Conservation (phyloP, 2,113 vertebrate genomes). For the Carettochelys insculpta region DNA sequence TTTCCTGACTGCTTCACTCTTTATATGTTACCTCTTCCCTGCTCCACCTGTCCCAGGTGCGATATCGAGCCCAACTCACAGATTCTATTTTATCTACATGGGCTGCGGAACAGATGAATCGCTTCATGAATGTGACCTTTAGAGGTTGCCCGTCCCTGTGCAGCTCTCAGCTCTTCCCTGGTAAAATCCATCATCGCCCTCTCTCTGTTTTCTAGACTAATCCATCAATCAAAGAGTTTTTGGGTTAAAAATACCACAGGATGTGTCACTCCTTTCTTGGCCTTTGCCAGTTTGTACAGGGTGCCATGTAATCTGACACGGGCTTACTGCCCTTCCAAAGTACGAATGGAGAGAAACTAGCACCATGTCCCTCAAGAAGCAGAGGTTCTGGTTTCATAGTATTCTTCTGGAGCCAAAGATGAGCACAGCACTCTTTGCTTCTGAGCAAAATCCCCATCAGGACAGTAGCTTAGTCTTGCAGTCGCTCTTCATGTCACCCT, state of each 20-base stretch:
- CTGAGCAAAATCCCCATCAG: conserved; percentile 48
- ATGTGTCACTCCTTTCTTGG: accelerated
- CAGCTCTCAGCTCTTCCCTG: background rate
- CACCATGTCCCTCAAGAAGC: conserved; percentile 7
- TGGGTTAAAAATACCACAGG: conserved; percentile 2
- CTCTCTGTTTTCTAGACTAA: background rate
- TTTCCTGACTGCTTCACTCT: background rate
- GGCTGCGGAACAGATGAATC: background rate
- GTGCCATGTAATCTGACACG: accelerated
- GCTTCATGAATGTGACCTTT: no score
- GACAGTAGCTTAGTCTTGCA: conserved; percentile 47
- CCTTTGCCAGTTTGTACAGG: background rate
- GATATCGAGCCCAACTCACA: background rate
- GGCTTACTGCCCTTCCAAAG: background rate
- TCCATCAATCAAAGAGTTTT: background rate
- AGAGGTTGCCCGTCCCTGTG: background rate
- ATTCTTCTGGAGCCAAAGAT: conserved; percentile 24
- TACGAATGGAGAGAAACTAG: conserved; percentile 38
- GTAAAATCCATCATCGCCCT: background rate
- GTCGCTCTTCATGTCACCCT: no score
- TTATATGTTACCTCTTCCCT: background rate
- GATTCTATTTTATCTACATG: background rate
- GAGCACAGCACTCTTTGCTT: conserved; percentile 32
- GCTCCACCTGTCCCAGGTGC: background rate
- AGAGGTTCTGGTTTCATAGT: conserved; percentile 52